Base-by-base conservation (phyloP, 2,113 vertebrate genomes). In the Enhydra lutris region DNA sequence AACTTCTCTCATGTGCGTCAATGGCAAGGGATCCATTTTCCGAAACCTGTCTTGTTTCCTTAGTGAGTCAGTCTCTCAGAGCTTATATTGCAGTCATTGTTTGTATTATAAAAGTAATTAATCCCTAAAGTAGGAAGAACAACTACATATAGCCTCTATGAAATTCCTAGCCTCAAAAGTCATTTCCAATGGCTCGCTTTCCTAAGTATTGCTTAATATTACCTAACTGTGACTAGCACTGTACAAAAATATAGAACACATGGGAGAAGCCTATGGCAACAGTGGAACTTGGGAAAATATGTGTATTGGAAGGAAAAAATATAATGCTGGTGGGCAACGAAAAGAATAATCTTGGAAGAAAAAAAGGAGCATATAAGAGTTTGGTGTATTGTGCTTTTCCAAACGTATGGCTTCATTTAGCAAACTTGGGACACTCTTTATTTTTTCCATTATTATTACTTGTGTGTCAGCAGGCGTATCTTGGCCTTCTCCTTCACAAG, bases 51-150 rank as follows among this genome's bases (percentile, higher is more conserved):
- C 96, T 96, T 80, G 7, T 95, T 99, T 98, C 98, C 97, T 98
- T 91, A 15, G 7, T 99, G 98, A 99, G 98, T 99, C 98, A 98
- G 97, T 96, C 96, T 96, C 97, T 98, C 95, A 97, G 90, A 71
- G 79, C 76, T 97, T 96, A 6, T 95, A 57, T 39, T 97, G 87
- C 69, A 87, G 71, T 91, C 84, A 59, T 94, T 97, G 97, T 97
- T 98, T 97, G 81, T 65, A 78, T 95, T 96, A 97, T 89, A 91
- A 98, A 94, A 97, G 83, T 96, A 98, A 97, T 91, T 71, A 96
- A 97, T 97, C 97, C 95, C 98, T 34, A 55, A 94, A 73, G 97
- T 39, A 97, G 96, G 97, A 39, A 96, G 65, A 97, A 76, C 59
- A 87, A 50, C 89, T 97, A 18, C 57, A 20, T 55, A 91, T 18